Base-by-base conservation (phyloP, 2,113 vertebrate species). In the Thamnaconus septentrionalis region DNA sequence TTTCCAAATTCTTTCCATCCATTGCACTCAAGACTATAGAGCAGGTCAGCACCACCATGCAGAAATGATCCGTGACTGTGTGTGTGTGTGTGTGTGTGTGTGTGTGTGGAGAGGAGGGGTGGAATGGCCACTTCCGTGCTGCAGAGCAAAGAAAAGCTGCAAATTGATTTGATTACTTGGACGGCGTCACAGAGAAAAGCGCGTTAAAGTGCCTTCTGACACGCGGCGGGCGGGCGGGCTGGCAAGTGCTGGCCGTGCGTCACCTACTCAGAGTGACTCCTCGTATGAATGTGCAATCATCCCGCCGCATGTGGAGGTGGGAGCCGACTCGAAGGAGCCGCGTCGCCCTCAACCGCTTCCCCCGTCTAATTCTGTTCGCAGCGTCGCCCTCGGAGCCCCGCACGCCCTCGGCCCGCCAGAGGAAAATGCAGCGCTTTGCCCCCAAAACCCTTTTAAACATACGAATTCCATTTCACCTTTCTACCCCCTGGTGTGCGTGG, bases 381-480 rank as follows among this genome's bases (percentile, higher is more conserved):
- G 18, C 18, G 18, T 31, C 18, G 18, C 18, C 18, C 18, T 31
- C 18, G 18, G 18, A 31, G 18, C 18, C 18, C 18, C 18, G 18
- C 18, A 31, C 18, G 18, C 18, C 18, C 18, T 31, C 18, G 18
- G 18, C 18, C 18, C 18, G 18, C 18, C 18, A 31, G 18, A 31
- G 18, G 18, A 31, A 31, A 31, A 31, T 31, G 18, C 18, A 2
- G 1, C 18, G 18, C 18, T 31, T 31, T 31, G 18, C 18, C 18
- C 18, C 18, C 18, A 31, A 59, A 81, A 70, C 62, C 73, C 4
- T 78, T 73, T 73, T 69, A 73, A 82, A 88, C 88, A 82, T 81
- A 75, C 80, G 73, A 86, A 83, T 86, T 83, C 77, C 81, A 88
- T 82, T 87, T 76, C 75, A 81, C 73, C 73, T 66, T 42, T 50